phyloP scores from a whole-genome alignment of 2,113 vertebrate species.

The Dryoscopus gambensis region DNA sequence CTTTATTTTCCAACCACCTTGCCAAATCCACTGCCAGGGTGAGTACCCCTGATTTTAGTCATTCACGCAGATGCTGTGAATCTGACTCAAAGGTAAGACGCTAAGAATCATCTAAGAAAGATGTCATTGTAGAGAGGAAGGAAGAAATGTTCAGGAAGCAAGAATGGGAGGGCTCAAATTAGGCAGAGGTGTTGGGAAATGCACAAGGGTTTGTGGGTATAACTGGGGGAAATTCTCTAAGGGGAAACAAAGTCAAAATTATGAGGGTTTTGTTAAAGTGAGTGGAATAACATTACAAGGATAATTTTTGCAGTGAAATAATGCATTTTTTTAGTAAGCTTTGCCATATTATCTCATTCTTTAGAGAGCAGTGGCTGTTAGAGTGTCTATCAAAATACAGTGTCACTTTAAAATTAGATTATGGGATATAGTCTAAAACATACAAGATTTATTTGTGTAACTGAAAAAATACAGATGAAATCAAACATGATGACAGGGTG shows the following conservation, averaged over 20 bases:
- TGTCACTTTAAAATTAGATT: not conserved
- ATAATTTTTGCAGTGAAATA: not conserved
- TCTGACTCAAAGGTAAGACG: not conserved
- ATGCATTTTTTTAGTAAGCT: not conserved
- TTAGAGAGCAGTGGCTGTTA: not conserved
- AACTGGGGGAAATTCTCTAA: not conserved
- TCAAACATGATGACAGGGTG: not conserved
- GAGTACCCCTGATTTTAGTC: not conserved
- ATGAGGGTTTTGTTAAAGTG: not conserved
- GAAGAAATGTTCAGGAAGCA: not conserved
- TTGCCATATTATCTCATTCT: not conserved
- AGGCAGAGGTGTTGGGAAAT: not conserved
- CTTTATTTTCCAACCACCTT: not conserved
- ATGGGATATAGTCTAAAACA: not conserved
- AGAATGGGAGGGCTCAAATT: not conserved
- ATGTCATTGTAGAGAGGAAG: not conserved
- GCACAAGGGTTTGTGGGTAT: not conserved
- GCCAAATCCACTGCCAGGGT: not conserved
- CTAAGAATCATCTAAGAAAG: not conserved
- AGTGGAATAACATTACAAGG: not conserved
- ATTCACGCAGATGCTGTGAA: fast-evolving
- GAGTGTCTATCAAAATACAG: not conserved
- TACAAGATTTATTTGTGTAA: not conserved
- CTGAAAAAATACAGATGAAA: not conserved
- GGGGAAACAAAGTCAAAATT: not conserved